Evolutionary conservation across 2,888 invertebrate species (phyloP).

Genomic region (Crocallis elinguaria): DNA sequence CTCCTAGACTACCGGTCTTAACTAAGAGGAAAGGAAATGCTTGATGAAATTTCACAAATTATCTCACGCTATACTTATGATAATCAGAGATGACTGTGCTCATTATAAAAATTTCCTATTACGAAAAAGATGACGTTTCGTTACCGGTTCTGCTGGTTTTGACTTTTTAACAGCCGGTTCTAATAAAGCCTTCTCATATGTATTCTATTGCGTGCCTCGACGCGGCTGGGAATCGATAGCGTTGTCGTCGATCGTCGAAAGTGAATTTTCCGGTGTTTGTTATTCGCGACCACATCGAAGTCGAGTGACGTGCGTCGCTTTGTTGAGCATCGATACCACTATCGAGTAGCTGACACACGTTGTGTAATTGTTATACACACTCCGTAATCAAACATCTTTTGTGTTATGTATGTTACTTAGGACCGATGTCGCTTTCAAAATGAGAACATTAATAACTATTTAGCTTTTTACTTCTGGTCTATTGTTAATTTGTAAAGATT

Average conservation of each 20-base stretch:
- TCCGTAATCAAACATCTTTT: constrained; percentile 28
- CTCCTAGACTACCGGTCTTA: constrained; percentile 44
- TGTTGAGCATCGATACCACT: constrained; percentile 54
- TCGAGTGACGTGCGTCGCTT: constrained; percentile 62
- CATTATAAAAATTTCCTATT: constrained; percentile 23
- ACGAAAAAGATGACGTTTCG: constrained; percentile 38
- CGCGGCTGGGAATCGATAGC: constrained; percentile 52
- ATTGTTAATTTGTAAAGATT: constrained; percentile 27
- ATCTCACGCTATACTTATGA: constrained; percentile 30
- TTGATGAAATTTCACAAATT: constrained; percentile 43
- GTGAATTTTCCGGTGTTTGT: constrained; percentile 79
- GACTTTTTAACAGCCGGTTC: constrained; percentile 49
- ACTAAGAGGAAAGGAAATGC: constrained; percentile 47
- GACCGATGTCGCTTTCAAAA: constrained; percentile 26
- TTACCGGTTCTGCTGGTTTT: constrained; percentile 47
- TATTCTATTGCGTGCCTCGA: constrained; percentile 20
- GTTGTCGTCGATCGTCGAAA: constrained; percentile 72
- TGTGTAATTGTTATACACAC: constrained; percentile 45
- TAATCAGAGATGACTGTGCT: constrained; percentile 32
- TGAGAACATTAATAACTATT: constrained; percentile 23
- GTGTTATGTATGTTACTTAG: constrained; percentile 12
- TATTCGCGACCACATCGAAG: constrained; percentile 60
- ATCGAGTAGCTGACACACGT: constrained; percentile 39
- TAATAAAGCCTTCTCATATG: constrained; percentile 43
- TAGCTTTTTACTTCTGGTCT: constrained; percentile 25